These are phyloP conservation scores for Halcyon chelicuti DNA, from an alignment of 2,797 vertebrate genomes.

Conservation along the genomic window DNA sequence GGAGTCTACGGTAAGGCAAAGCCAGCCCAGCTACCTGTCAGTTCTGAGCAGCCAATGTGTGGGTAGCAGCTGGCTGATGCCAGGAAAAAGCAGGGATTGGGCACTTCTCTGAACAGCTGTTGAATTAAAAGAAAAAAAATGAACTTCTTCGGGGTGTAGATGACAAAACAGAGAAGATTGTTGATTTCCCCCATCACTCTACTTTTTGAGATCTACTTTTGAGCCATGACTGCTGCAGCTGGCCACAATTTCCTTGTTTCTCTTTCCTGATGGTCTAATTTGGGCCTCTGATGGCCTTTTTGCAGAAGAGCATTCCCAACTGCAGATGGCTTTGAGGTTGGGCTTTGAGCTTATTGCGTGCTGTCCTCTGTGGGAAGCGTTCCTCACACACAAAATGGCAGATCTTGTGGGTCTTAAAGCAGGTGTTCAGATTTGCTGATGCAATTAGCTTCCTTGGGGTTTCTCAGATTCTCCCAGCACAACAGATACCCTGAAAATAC, in stretches of 20 bases:
- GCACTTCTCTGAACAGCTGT: background rate
- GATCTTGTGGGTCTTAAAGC: background rate
- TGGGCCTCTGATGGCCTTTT: background rate
- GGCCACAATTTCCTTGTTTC: background rate
- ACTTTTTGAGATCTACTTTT: background rate
- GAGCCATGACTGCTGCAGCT: background rate
- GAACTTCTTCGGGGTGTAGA: background rate
- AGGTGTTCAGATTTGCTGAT: background rate
- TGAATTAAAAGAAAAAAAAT: background rate
- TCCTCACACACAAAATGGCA: background rate
- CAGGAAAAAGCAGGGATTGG: background rate
- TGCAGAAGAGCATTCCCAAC: background rate
- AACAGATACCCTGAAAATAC: background rate
- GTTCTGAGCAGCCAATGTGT: background rate
- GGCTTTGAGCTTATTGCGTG: background rate
- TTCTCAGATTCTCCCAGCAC: background rate
- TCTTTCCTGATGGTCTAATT: background rate
- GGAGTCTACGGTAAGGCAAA: constrained; percentile 87
- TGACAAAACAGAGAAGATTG: background rate
- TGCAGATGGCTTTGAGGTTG: constrained; percentile 4
- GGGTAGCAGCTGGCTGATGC: rapidly evolving
- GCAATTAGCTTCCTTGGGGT: background rate
- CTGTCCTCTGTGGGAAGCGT: background rate
- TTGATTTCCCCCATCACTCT: rapidly evolving
- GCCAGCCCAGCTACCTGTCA: background rate